Percentiles rank a stretch among this genome's conserved stretches.
phyloP scores from a whole-genome alignment of 2,113 vertebrate species.

The Phainopepla nitens region DNA sequence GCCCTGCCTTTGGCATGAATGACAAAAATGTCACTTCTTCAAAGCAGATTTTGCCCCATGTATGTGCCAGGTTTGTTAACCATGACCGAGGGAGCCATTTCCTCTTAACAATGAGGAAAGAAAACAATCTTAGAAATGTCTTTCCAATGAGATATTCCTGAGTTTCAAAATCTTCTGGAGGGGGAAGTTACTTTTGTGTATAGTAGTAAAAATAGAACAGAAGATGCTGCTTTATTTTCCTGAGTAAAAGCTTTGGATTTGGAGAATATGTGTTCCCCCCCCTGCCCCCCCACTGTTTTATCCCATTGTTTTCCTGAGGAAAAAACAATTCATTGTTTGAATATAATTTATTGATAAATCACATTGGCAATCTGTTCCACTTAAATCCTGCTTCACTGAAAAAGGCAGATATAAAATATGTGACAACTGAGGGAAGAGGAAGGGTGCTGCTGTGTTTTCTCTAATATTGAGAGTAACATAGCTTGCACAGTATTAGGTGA shows the following conservation, averaged over 20 bases:
- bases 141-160: neutral
- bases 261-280: neutral
- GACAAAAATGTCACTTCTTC: neutral
- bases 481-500: neutral
- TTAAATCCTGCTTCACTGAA: neutral
- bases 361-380: neutral
- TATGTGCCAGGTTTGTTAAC: neutral
- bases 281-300: neutral
- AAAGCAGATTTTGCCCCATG: neutral
- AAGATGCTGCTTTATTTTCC: neutral
- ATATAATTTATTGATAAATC: neutral
- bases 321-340: neutral
- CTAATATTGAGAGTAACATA: neutral
- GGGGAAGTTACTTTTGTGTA: neutral
- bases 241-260: neutral
- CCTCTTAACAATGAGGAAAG: neutral
- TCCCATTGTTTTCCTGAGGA: neutral
- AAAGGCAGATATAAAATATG: neutral
- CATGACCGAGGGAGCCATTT: neutral
- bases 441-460: neutral
- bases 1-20: rapidly evolving
- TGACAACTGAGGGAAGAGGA: neutral
- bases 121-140: neutral
- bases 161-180: neutral
- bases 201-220: neutral